Conservation (phyloP, 2,888 invertebrate species). For the Opisthograptis luteolata region DNA sequence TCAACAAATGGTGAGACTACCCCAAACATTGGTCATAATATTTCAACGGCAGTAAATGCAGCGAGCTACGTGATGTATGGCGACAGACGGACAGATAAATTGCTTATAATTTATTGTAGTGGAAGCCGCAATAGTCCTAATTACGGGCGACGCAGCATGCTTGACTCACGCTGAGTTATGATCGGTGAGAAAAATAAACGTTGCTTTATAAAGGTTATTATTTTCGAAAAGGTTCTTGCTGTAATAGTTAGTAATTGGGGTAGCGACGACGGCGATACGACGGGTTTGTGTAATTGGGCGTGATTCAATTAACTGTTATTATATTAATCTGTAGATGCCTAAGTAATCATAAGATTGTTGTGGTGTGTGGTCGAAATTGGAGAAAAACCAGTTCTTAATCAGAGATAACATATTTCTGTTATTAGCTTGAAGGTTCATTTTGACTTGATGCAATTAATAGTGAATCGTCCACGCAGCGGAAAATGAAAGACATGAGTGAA, state of each 20-base stretch:
- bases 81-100: conserved; percentile 82
- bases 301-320: not conserved
- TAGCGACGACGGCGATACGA: conserved; percentile 2
- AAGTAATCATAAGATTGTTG: not conserved
- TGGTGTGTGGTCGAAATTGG: not conserved
- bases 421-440: too few species aligned
- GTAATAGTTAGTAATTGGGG: conserved; percentile 8
- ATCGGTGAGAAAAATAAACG: conserved; percentile 49
- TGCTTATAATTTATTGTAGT: conserved; percentile 81
- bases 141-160: conserved; percentile 62
- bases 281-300: conserved; percentile 3
- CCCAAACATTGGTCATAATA: conserved; percentile 68
- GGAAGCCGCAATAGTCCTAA: conserved; percentile 71
- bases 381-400: too few species aligned
- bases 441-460: too few species aligned
- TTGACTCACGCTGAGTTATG: conserved; percentile 56
- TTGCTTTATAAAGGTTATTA: conserved; percentile 33
- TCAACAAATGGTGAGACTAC: conserved; percentile 56
- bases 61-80: conserved; percentile 72
- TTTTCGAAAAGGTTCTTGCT: conserved; percentile 11
- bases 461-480: conserved; percentile 39
- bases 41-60: conserved; percentile 74
- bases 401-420: too few species aligned
- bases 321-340: not conserved
- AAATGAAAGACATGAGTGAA: conserved; percentile 58